phyloP scores from a whole-genome alignment of 1,140 invertebrate genomes.

The Drosophila arawakana region DNA sequence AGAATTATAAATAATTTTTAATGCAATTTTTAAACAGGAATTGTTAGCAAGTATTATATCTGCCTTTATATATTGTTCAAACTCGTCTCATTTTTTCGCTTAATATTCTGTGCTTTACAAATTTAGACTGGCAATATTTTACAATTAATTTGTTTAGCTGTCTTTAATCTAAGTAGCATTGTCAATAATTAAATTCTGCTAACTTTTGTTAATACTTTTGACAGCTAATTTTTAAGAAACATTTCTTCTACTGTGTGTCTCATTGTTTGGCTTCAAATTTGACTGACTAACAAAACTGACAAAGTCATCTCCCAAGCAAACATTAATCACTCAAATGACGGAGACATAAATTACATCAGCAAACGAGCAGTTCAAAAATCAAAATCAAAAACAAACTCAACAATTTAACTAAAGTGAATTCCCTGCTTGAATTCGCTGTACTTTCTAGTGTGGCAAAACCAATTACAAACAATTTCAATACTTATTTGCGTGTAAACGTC shows the following conservation, averaged over 20 bases:
- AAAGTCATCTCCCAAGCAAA: conserved; percentile 17
- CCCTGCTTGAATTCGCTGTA: neutral
- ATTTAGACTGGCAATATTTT: neutral
- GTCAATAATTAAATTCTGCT: neutral
- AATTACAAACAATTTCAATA: conserved; percentile 35
- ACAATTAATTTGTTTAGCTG: neutral
- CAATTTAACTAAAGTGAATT: neutral
- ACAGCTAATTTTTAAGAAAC: neutral
- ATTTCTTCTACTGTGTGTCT: neutral
- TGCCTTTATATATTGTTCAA: neutral
- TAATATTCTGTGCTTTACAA: too few relatives aligned
- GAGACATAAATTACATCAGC: conserved; percentile 28
- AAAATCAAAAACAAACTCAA: neutral
- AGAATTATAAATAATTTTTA: too few relatives aligned
- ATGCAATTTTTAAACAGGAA: neutral
- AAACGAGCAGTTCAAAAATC: neutral
- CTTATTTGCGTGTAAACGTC: conserved; percentile 17
- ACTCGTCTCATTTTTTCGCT: too few relatives aligned
- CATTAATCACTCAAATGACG: conserved; percentile 28
- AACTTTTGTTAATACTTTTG: conserved; percentile 11
- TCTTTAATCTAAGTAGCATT: neutral
- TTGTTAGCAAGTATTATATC: neutral
- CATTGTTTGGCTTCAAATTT: conserved; percentile 3
- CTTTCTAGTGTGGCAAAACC: conserved; percentile 21
- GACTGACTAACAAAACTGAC: conserved; percentile 24